A percentile compares a stretch with the other conserved stretches of the same genome.
These are phyloP conservation scores for Heliocidaris tuberculata DNA, from an alignment of 35 echinoderm and acorn worm genomes.

Conservation along the genomic window DNA sequence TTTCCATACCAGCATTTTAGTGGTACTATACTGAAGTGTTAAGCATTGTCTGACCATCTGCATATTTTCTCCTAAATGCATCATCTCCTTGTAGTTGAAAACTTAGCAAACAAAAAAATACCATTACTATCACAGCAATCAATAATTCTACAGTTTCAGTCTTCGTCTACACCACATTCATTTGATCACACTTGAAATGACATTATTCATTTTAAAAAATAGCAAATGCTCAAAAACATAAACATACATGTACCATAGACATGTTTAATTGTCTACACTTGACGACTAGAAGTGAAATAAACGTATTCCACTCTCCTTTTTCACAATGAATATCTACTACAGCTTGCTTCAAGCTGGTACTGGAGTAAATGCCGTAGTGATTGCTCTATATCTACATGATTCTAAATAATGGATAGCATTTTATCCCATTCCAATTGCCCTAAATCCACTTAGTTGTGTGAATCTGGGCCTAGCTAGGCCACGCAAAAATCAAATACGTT, in stretches of 20 bases:
- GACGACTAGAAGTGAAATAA: background rate
- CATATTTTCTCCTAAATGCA: background rate
- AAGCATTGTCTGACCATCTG: background rate
- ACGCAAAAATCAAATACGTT: constrained; percentile 7
- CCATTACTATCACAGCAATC: no score
- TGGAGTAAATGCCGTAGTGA: background rate
- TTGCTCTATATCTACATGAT: background rate
- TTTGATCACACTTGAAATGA: no score
- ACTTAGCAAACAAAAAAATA: background rate
- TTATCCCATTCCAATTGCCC: constrained; percentile 1
- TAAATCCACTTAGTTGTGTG: background rate
- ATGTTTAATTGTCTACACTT: background rate
- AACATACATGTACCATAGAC: background rate
- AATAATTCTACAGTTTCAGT: no score
- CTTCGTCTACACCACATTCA: no score
- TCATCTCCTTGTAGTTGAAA: background rate
- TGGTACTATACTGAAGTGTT: no score
- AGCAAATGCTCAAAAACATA: background rate
- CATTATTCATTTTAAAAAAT: no score
- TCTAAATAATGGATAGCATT: background rate
- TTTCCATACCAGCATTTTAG: background rate
- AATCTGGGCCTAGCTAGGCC: background rate
- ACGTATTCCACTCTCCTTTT: background rate
- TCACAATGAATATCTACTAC: background rate
- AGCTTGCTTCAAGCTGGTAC: background rate